Evolutionary conservation across 2,797 vertebrate genomes (phyloP), one percentile per base, ranked within the genome.

Genomic region (Bovichtus diacanthus): DNA sequence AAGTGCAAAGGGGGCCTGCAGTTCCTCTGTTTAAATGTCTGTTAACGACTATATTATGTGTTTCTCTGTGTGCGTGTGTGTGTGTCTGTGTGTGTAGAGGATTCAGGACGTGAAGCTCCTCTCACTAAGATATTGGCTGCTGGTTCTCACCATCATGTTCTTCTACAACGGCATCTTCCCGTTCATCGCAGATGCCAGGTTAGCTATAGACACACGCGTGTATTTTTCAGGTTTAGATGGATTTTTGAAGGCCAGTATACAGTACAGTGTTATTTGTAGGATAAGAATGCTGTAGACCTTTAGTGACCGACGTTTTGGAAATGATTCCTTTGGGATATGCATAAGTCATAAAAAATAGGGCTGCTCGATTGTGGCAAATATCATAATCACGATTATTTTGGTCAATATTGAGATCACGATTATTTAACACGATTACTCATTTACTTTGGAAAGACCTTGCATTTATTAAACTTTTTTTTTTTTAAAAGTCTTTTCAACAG

Each of bases 121-220:
- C 56, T 94, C 93, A 0, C 82, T 95, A 13, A 87, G 91, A 81
- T 96, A 95, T 87, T 96, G 95, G 96, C 91, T 97, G 70, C 92
- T 96, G 87, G 95, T 96, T 63, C 90, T 97, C 31, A 96, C 96
- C 83, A 96, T 96, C 89, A 95, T 94, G 95, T 97, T 97, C 92
- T 96, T 96, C 90, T 96, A 96, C 89, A 97, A 95, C 0, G 90
- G 96, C 25, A 93, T 96, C 68, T 95, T 96, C 76, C 96, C 95
- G 2, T 96, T 96, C 62, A 94, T 96, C 31, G 96, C 96, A 6
- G 95, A 96, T 0, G 95, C 96, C 84, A 96, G 95, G 95, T 96
- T 2, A 61, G 16, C 21, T 18, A 16, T 25, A 0, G 0, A 55
- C 15, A 25, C 21, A 41, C 10, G 7, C 3, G 1, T 19, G 63